A percentile compares a stretch with the other conserved stretches of the same genome.
phyloP scores from a whole-genome alignment of 2,888 invertebrate species.

The Julus scandinavius region DNA sequence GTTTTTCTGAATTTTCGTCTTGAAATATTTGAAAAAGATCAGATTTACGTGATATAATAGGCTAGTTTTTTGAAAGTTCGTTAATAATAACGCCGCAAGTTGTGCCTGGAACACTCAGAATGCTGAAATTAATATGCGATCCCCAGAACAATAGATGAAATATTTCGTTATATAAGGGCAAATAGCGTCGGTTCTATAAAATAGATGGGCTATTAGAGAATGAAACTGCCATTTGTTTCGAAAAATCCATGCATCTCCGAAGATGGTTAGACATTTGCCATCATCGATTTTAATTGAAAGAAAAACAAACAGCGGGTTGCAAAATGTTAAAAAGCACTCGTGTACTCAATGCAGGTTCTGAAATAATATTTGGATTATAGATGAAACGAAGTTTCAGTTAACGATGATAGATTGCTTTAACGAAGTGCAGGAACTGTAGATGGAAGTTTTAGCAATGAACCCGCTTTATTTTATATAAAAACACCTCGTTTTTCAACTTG shows the following conservation, averaged over 20 bases:
- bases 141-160: not conserved
- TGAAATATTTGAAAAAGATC: no score
- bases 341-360: not conserved
- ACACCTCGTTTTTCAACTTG: not conserved
- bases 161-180: not conserved
- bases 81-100: not conserved
- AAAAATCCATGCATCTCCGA: not conserved
- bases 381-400: not conserved
- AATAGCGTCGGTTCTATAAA: not conserved
- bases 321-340: constrained; percentile 21
- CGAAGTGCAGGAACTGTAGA: not conserved
- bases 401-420: not conserved
- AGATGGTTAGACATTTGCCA: not conserved
- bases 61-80: no score
- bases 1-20: no score
- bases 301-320: not conserved
- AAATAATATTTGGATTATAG: constrained; percentile 20
- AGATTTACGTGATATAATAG: no score
- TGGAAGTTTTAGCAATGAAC: not conserved
- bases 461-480: not conserved
- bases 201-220: not conserved
- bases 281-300: constrained; percentile 35
- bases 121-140: constrained; percentile 10
- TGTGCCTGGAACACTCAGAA: not conserved
- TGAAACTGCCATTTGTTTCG: not conserved